Base-by-base conservation (phyloP, 1,140 invertebrate genomes). In the Scaptomyza montana region DNA sequence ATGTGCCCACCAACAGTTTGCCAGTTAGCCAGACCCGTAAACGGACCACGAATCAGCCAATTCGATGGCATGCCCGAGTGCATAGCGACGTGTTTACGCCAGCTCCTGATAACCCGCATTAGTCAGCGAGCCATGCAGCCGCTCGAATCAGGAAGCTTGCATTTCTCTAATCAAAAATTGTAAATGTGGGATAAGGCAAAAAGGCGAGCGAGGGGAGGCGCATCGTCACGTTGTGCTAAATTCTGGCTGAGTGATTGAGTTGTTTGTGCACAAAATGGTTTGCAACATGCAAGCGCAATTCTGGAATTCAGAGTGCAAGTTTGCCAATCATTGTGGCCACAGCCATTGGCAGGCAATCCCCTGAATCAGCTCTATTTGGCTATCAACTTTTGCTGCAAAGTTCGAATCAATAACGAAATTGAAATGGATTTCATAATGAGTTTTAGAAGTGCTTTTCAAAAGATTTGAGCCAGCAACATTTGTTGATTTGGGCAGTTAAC, bases 151-250 rank as follows among this genome's bases (percentile, higher is more conserved):
- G 65, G 60, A 68, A 77, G 69, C 65, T 67, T 70, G 72, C 69
- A 74, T 77, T 81, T 66, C 76, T 84, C 79, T 79, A 84, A 84
- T 84, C 80, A 84, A 74, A 79, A 82, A 73, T 67, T 68, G 79
- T 53, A 65, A 68, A 82, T 67, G 69, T 43, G 53, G 51, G 57
- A 77, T 61, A 59, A 33, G 30, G 30, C 30, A 45, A 9, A 28
- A 30, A 30, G 10, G 28, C 3, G 21, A n/a, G 33, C 39, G 12
- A 12, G 5, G n/a, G 7, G 3, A 1, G 49, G 6, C 33, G 16
- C 47, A 67, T 49, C 56, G 36, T 61, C 56, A 45, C 70, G 63
- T 61, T 67, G 61, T 30, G 25, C 45, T 75, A 57, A 70, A 73
- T 78, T 67, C 60, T 30, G 59, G 69, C 71, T 77, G 74, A 79